A percentile compares a stretch with the other conserved stretches of the same genome.
These are phyloP conservation scores for Tetramorium alpestre DNA, from an alignment of 1,140 invertebrate species.

Conservation along the genomic window DNA sequence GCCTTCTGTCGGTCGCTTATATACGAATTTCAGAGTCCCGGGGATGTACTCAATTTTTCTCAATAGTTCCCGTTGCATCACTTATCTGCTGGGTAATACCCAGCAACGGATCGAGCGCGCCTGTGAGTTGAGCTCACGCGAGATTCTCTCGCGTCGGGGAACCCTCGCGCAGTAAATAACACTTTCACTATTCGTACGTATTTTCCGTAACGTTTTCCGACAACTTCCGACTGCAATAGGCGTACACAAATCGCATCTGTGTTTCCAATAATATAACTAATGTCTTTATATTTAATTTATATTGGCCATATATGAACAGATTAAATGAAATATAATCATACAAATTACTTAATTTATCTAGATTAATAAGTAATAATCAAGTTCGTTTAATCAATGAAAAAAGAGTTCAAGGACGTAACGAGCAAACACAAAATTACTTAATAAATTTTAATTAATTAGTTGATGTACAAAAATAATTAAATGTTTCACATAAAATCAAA, in stretches of 20 bases:
- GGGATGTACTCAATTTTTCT: conserved; percentile 31
- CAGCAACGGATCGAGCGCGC: background rate
- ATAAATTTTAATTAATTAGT: too few relatives aligned
- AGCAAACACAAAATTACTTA: too few relatives aligned
- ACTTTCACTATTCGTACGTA: background rate
- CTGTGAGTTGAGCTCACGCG: conserved; percentile 7
- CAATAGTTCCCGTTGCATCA: background rate
- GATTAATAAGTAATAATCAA: too few relatives aligned
- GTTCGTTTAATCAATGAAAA: too few relatives aligned
- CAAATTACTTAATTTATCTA: background rate
- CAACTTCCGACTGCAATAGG: too few relatives aligned
- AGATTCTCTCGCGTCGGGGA: conserved; percentile 19
- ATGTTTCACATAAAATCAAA: too few relatives aligned
- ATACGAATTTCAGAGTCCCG: conserved; percentile 19
- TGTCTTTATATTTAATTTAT: background rate
- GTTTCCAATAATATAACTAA: background rate
- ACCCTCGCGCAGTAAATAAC: background rate
- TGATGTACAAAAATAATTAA: too few relatives aligned
- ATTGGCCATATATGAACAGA: background rate
- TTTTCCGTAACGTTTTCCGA: background rate
- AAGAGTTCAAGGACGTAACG: too few relatives aligned
- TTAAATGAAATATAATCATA: background rate
- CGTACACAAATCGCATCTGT: background rate
- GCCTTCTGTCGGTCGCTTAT: conserved; percentile 9
- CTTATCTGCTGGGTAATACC: conserved; percentile 32